Evolutionary conservation across 2,888 invertebrate genomes (phyloP).

Genomic region (Campoplex capitator): DNA sequence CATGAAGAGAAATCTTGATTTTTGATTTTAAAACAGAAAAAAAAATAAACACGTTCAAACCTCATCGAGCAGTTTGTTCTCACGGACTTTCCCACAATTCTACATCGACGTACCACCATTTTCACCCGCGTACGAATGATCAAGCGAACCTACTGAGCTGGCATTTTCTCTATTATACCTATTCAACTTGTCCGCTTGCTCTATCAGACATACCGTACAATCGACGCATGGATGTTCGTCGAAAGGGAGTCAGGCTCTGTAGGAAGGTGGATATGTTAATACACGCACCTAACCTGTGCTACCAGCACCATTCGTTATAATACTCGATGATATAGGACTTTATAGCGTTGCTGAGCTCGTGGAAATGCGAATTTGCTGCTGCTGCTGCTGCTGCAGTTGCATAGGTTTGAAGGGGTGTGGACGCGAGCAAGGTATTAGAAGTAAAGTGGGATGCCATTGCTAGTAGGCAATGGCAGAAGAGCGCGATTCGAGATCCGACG

Average conservation of each 20-base stretch:
- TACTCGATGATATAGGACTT: conserved; percentile 48
- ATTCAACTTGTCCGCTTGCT: conserved; percentile 24
- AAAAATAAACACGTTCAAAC: not conserved
- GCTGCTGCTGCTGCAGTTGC: conserved; percentile 39
- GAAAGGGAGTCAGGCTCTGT: conserved; percentile 33
- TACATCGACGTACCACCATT: not conserved
- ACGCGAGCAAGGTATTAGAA: conserved; percentile 47
- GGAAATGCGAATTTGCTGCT: conserved; percentile 65
- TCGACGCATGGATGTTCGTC: conserved; percentile 22
- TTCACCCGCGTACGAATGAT: conserved; percentile 1
- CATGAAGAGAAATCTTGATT: not conserved
- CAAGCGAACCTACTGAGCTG: not conserved
- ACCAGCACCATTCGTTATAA: conserved; percentile 64
- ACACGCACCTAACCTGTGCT: conserved; percentile 38
- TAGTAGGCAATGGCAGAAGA: conserved; percentile 56
- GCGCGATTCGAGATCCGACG: conserved; percentile 53
- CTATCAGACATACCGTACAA: conserved; percentile 19
- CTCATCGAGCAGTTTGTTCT: not conserved
- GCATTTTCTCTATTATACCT: conserved; percentile 22
- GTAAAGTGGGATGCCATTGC: conserved; percentile 56
- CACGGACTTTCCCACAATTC: not conserved
- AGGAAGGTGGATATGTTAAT: conserved; percentile 39
- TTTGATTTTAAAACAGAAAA: not conserved
- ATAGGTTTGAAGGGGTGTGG: conserved; percentile 50
- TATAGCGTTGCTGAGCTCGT: conserved; percentile 60